Evolutionary conservation across 1,140 invertebrate species (phyloP).

Genomic region (Drosophila sturtevanti): DNA sequence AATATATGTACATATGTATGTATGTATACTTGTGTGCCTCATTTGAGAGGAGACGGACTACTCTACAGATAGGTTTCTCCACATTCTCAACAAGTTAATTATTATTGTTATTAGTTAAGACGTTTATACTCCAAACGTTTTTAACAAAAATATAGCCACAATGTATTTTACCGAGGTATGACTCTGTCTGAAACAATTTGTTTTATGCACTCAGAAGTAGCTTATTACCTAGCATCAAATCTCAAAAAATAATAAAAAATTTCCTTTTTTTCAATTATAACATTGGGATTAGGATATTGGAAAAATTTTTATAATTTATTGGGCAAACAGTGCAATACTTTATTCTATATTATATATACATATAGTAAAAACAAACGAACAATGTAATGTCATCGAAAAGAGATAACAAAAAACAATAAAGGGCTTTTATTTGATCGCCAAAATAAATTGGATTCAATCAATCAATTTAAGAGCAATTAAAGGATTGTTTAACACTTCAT

Average conservation of each 20-base stretch:
- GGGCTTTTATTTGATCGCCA: slow-evolving; percentile 43
- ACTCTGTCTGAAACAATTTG: not conserved
- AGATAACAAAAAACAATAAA: no score
- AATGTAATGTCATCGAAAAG: no score
- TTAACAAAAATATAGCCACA: not conserved
- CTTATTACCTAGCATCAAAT: not conserved
- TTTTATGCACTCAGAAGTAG: not conserved
- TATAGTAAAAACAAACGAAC: no score
- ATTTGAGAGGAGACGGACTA: not conserved
- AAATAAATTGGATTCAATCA: slow-evolving; percentile 9
- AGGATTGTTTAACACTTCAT: slow-evolving; percentile 52
- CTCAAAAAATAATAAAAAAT: no score
- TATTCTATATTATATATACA: no score
- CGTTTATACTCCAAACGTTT: not conserved
- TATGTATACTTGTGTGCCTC: no score
- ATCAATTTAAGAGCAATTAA: slow-evolving; percentile 59
- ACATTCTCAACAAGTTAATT: not conserved
- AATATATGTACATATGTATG: not conserved
- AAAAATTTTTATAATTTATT: no score
- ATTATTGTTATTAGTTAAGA: slow-evolving; percentile 3
- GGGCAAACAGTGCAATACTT: no score
- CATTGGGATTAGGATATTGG: no score
- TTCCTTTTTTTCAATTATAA: no score
- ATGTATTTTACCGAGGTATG: no score
- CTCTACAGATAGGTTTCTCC: not conserved